phyloP scores from a whole-genome alignment of 2,888 invertebrate species.

The Cryptocephalus moraei region DNA sequence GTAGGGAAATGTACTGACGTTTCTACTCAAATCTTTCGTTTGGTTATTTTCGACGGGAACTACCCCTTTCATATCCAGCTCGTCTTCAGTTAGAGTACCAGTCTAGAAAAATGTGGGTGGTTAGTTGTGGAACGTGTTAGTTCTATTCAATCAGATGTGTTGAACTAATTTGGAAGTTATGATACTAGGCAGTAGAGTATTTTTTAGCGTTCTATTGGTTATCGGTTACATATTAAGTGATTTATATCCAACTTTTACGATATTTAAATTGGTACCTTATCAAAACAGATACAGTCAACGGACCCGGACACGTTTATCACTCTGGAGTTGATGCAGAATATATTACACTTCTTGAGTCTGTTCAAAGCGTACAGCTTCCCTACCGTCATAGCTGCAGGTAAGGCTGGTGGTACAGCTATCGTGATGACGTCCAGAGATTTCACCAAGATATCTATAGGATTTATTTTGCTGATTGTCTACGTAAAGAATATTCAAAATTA shows the following conservation, averaged over 20 bases:
- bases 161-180: no score
- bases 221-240: no score
- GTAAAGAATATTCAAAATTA: not conserved
- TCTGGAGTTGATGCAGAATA: conserved; percentile 87
- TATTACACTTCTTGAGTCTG: conserved; percentile 62
- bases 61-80: conserved; percentile 91
- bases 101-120: conserved; percentile 64
- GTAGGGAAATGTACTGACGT: conserved; percentile 13
- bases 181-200: no score
- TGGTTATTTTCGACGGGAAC: conserved; percentile 45
- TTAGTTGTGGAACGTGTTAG: no score
- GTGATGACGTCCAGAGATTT: conserved; percentile 88
- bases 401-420: conserved; percentile 87
- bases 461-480: conserved; percentile 33
- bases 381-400: conserved; percentile 95
- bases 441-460: conserved; percentile 54
- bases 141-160: no score
- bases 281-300: conserved; percentile 80
- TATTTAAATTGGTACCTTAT: conserved; percentile 52
- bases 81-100: conserved; percentile 93
- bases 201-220: no score
- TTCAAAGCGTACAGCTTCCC: conserved; percentile 86
- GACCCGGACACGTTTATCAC: conserved; percentile 90
- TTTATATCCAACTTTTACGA: no score
- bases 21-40: conserved; percentile 17